phyloP scores from a whole-genome alignment of 1,140 invertebrate genomes.

The Drosophila obscura region DNA sequence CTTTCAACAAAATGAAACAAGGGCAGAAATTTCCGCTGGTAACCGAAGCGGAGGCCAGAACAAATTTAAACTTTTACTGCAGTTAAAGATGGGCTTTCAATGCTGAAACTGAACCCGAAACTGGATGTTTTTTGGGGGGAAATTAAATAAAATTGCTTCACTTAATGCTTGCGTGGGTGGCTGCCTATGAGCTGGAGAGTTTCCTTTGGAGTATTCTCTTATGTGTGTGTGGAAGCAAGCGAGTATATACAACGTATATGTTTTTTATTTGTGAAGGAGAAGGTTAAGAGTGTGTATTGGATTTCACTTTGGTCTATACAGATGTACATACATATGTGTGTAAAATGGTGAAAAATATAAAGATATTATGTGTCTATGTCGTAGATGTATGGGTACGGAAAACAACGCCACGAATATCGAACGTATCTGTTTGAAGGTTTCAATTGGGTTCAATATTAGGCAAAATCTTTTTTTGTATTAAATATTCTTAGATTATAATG shows the following conservation, averaged over 20 bases:
- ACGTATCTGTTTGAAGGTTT: no score
- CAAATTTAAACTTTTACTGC: constrained; percentile 8
- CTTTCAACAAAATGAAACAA: constrained; percentile 45
- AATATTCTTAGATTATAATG: no score
- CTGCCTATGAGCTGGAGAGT: not conserved
- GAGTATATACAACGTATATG: no score
- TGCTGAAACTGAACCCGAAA: not conserved
- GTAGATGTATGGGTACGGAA: no score
- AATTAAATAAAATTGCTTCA: constrained; percentile 37
- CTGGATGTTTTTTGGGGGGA: constrained; percentile 30
- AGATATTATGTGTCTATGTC: no score
- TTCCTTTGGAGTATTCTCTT: not conserved
- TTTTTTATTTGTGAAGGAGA: no score
- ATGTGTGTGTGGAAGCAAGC: no score
- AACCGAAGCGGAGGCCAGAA: constrained; percentile 12
- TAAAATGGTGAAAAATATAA: constrained; percentile 12
- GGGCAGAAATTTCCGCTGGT: constrained; percentile 27
- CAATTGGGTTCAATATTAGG: no score
- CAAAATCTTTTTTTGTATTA: no score
- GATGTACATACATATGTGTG: not conserved
- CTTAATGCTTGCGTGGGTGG: no score
- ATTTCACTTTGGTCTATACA: constrained; percentile 1
- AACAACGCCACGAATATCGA: no score
- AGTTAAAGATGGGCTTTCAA: not conserved
- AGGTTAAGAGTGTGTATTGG: constrained; percentile 1